Percentiles rank a stretch among this genome's conserved stretches.
phyloP scores from a whole-genome alignment of 2,888 invertebrate species.

The Drosophila greeni region DNA sequence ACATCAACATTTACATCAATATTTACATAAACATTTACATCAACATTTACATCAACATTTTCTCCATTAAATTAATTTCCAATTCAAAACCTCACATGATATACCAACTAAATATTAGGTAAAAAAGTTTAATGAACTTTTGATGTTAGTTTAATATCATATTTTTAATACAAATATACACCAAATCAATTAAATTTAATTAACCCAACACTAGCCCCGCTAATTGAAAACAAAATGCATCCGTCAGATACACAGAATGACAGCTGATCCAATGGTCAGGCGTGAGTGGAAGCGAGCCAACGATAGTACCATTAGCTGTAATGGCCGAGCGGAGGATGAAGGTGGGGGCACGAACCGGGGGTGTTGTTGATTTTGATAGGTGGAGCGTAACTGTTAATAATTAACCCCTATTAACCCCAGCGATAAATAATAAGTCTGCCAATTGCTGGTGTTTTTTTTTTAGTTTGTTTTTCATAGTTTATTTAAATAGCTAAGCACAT shows the following conservation, averaged over 20 bases:
- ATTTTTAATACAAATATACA: background rate
- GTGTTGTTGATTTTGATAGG: conserved; percentile 31
- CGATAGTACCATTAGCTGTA: conserved; percentile 41
- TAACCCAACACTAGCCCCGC: background rate
- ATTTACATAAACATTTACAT: too few relatives aligned
- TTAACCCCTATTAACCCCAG: conserved; percentile 40
- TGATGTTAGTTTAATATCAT: too few relatives aligned
- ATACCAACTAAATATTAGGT: too few relatives aligned
- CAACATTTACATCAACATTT: too few relatives aligned
- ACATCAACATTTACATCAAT: too few relatives aligned
- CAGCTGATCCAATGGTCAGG: conserved; percentile 13
- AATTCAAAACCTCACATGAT: too few relatives aligned
- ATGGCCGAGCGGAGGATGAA: conserved; percentile 26
- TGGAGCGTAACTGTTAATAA: conserved; percentile 41
- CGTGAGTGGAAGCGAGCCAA: conserved; percentile 55
- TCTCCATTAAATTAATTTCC: too few relatives aligned
- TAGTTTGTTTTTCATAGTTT: conserved; percentile 46
- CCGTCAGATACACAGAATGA: conserved; percentile 14
- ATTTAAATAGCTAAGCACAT: conserved; percentile 63
- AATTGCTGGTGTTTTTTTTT: conserved; percentile 23
- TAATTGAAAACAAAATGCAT: conserved; percentile 22
- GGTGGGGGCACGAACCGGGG: conserved; percentile 23
- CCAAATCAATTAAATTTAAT: conserved; percentile 4
- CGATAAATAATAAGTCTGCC: conserved; percentile 5
- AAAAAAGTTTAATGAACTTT: too few relatives aligned